phyloP scores from a whole-genome alignment of 2,797 vertebrate species.

The Rhinichthys osculus region DNA sequence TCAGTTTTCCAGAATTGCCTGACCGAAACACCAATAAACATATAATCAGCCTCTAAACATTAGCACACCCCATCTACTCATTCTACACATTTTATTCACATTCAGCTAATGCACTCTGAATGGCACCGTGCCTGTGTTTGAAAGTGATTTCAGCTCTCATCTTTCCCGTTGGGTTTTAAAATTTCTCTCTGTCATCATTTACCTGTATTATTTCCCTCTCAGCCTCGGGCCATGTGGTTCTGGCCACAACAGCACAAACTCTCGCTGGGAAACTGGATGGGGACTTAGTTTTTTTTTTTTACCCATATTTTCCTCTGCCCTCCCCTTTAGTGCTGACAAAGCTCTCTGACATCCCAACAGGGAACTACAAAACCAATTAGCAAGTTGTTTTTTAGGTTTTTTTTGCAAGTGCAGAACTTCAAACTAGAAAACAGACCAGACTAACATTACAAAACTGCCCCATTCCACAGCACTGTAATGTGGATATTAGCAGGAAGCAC shows the following conservation, averaged over 20 bases:
- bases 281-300: conserved; percentile 31
- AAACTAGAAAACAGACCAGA: conserved; percentile 43
- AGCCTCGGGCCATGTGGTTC: conserved; percentile 42
- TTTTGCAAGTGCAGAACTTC: conserved; percentile 61
- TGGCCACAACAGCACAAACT: conserved; percentile 25
- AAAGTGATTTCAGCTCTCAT: conserved; percentile 2
- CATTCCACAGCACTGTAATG: background rate
- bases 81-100: conserved; percentile 14
- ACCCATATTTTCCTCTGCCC: conserved; percentile 28
- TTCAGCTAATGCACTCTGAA: conserved; percentile 29
- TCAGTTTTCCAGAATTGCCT: background rate
- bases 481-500: conserved; percentile 27
- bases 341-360: conserved; percentile 52
- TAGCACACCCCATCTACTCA: background rate
- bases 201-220: conserved; percentile 28
- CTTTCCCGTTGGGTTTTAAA: conserved; percentile 27
- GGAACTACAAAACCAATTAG: conserved; percentile 65
- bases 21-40: conserved; percentile 2
- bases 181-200: conserved; percentile 44
- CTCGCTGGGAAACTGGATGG: conserved; percentile 16
- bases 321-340: conserved; percentile 61
- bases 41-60: conserved; percentile 1
- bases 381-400: background rate
- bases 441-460: conserved; percentile 38
- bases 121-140: background rate